A percentile compares a stretch with the other conserved stretches of the same genome.
Conservation (phyloP, 2,113 vertebrate species). For the Nestor notabilis region DNA sequence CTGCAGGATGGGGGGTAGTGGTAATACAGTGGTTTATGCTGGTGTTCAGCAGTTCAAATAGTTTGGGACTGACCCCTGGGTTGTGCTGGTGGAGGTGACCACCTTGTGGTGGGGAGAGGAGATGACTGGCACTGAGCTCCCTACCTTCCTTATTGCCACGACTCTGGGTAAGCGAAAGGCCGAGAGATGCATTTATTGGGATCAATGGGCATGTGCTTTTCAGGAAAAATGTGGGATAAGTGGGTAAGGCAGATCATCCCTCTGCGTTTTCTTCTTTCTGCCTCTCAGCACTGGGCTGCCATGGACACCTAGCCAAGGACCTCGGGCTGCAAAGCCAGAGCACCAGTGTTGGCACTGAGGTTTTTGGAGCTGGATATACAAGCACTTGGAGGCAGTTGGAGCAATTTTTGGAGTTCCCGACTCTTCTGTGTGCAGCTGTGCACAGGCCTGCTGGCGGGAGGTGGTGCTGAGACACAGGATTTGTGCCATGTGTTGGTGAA, state of each 20-base stretch:
- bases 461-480: background rate
- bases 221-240: background rate
- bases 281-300: background rate
- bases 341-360: background rate
- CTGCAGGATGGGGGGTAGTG: too few relatives aligned
- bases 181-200: accelerated
- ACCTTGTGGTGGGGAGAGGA: background rate
- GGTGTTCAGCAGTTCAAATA: background rate
- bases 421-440: background rate
- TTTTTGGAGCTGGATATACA: background rate
- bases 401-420: background rate
- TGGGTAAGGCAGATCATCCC: accelerated
- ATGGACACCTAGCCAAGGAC: background rate
- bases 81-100: background rate
- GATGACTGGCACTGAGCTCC: background rate
- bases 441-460: background rate
- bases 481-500: accelerated
- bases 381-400: background rate
- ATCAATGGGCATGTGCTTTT: accelerated
- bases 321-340: background rate
- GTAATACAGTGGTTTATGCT: too few relatives aligned
- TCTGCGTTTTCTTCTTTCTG: background rate
- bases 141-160: background rate
- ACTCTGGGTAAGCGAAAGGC: background rate
- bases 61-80: background rate